A percentile compares a stretch with the other conserved stretches of the same genome.
Evolutionary conservation across 2,113 vertebrate species (phyloP).

Genomic region (Actenoides lindsayi): DNA sequence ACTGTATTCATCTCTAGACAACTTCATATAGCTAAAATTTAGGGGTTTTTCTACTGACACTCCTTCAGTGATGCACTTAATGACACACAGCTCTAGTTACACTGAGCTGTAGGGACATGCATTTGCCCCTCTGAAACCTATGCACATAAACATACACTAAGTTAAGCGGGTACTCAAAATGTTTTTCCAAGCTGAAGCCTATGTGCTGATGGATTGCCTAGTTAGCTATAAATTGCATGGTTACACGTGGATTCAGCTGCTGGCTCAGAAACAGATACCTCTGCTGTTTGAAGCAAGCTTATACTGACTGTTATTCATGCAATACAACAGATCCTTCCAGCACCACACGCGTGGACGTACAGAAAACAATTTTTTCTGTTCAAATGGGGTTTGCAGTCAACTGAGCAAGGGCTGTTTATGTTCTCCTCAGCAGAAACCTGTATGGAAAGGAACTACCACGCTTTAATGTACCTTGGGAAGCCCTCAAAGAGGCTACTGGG

Average conservation of each 20-base stretch:
- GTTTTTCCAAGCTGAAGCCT: slow-evolving; percentile 9
- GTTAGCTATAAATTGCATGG: not conserved
- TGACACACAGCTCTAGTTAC: not conserved
- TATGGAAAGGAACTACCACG: accelerated
- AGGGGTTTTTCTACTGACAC: not conserved
- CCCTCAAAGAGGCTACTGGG: not conserved
- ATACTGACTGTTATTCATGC: not conserved
- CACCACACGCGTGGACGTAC: accelerated
- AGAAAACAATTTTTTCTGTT: not conserved
- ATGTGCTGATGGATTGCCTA: not conserved
- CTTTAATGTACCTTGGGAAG: not conserved
- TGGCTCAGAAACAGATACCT: not conserved
- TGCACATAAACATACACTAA: not conserved
- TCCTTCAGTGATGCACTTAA: not conserved
- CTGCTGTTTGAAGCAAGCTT: not conserved
- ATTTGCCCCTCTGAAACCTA: not conserved
- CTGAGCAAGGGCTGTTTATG: not conserved
- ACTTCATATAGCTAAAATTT: not conserved
- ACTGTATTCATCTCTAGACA: not conserved
- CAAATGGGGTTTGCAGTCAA: not conserved
- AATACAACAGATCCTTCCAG: not conserved
- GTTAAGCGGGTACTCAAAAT: not conserved
- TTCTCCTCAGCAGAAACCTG: not conserved
- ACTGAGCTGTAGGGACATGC: not conserved
- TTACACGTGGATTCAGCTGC: not conserved